A percentile compares a stretch with the other conserved stretches of the same genome.
Evolutionary conservation across 2,888 invertebrate species (phyloP).

Genomic region (Xanthostigma xanthostigma): DNA sequence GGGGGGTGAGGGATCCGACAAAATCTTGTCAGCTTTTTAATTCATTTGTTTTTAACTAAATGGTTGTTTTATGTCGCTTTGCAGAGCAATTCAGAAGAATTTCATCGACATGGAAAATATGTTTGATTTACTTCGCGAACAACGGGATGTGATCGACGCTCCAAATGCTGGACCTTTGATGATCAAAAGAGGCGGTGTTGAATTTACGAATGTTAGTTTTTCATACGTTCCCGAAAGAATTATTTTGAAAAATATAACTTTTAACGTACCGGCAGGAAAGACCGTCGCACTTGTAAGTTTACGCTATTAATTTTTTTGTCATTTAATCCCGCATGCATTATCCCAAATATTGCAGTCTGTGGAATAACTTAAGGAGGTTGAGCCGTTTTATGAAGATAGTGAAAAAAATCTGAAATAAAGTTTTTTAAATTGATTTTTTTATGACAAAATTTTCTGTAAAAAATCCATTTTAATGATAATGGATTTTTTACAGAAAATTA

Average conservation of each 20-base stretch:
- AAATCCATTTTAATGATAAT: no score
- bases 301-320: conserved; percentile 5
- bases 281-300: conserved; percentile 60
- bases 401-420: no score
- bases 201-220: conserved; percentile 83
- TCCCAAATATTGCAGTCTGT: no score
- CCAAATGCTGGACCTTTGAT: conserved; percentile 59
- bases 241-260: conserved; percentile 63
- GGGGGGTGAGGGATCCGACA: no score
- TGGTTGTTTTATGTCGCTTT: conserved; percentile 12
- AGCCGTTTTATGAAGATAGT: no score
- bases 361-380: no score
- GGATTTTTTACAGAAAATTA: no score
- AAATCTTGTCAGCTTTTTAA: no score
- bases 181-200: conserved; percentile 58
- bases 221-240: conserved; percentile 67
- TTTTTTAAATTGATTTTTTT: no score
- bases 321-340: no score
- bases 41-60: no score
- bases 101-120: conserved; percentile 99
- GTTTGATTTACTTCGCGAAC: conserved; percentile 85
- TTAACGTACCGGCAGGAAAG: conserved; percentile 66
- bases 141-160: conserved; percentile 74
- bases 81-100: conserved; percentile 87
- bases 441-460: no score